Percentiles rank a stretch among this genome's conserved stretches.
Evolutionary conservation across 2,888 invertebrate genomes (phyloP).

Genomic region (Tipula unca): DNA sequence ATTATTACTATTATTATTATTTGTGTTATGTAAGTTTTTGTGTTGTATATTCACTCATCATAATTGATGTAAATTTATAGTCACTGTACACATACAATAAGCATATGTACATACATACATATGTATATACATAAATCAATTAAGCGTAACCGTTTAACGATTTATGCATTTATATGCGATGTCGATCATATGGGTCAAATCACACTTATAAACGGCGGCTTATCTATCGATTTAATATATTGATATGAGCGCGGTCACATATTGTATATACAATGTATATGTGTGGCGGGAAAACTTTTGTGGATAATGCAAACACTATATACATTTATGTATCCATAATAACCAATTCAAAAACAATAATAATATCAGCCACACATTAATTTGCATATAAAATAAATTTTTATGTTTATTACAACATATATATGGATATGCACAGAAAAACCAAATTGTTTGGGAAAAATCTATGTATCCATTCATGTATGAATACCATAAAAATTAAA

Average conservation of each 20-base stretch:
- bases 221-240: background rate
- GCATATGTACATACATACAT: background rate
- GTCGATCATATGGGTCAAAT: background rate
- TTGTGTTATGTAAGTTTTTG: background rate
- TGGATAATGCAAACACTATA: background rate
- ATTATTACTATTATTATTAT: background rate
- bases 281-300: background rate
- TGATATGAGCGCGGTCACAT: background rate
- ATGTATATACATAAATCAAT: background rate
- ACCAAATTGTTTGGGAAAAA: background rate
- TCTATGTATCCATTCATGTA: background rate
- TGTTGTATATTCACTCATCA: background rate
- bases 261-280: background rate
- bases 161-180: background rate
- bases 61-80: background rate
- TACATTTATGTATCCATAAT: background rate
- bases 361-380: constrained; percentile 8
- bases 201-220: background rate
- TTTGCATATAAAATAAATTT: background rate
- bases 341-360: background rate
- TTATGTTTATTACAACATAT: background rate
- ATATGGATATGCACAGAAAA: background rate
- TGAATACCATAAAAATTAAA: background rate
- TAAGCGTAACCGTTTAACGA: background rate
- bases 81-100: background rate